These are phyloP conservation scores for Arion vulgaris DNA, from an alignment of 1,140 invertebrate species.

Conservation along the genomic window DNA sequence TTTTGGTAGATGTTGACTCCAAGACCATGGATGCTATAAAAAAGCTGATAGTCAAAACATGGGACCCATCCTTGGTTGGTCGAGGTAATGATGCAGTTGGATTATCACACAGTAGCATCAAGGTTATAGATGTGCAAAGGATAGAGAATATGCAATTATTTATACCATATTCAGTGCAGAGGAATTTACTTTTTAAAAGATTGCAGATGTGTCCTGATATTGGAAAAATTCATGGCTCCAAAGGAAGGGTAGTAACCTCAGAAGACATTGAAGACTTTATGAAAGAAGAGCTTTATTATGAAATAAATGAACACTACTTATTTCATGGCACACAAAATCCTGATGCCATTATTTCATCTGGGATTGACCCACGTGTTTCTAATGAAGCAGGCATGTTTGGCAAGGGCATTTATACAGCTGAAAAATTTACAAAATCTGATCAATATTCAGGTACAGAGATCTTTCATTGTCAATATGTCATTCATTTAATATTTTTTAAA, in stretches of 20 bases:
- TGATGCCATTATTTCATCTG: constrained; percentile 47
- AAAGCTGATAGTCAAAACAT: not conserved
- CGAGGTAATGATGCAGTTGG: constrained; percentile 13
- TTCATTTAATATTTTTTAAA: not conserved
- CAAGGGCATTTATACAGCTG: constrained; percentile 56
- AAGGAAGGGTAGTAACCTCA: constrained; percentile 1
- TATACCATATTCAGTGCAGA: not conserved
- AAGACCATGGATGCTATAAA: not conserved
- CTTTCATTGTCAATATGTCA: too few relatives aligned
- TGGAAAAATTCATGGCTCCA: not conserved
- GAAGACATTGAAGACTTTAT: not conserved
- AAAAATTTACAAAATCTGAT: constrained; percentile 62
- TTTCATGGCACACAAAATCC: constrained; percentile 60
- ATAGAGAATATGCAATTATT: constrained; percentile 2
- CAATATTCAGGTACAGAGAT: constrained; percentile 64
- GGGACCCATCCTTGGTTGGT: not conserved
- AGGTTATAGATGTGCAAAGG: not conserved
- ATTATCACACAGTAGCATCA: not conserved
- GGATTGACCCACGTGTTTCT: constrained; percentile 53
- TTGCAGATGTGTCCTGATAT: constrained; percentile 7
- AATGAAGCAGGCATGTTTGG: constrained; percentile 57
- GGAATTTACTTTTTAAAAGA: constrained; percentile 5
- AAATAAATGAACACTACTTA: constrained; percentile 64
- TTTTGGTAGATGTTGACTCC: constrained; percentile 3
- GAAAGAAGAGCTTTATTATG: constrained; percentile 28